Evolutionary conservation across 1,140 invertebrate genomes (phyloP), one percentile per base, ranked within the genome.

Genomic region (Caerostris extrusa): DNA sequence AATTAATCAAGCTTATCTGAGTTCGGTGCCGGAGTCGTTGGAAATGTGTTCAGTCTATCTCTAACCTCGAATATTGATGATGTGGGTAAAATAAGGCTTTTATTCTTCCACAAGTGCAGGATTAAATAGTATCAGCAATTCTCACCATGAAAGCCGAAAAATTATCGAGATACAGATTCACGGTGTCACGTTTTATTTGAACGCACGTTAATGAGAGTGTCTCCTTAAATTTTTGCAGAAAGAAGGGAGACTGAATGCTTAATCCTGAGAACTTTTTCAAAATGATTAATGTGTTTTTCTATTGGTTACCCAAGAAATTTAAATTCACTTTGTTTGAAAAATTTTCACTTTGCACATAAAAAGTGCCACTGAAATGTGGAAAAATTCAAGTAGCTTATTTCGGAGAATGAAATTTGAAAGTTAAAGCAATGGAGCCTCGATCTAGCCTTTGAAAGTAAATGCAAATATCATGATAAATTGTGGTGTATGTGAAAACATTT

Each of bases 1-100:
- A 90, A 90, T 90, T 90, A 90, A 90, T 90, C 88, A 90, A 57
- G 88, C 88, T 91, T 91, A 91, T 91, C 90, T 83, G 71, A 64
- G 77, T 61, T 90, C 69, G 53, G 10, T 50, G 55, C 64, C 17
- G 87, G 56, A 57, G 34, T 71, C 53, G 77, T 53, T 57, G 50
- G 53, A 67, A 58, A 14, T 77, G 61, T 77, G 64, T 12, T 61
- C 77, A 82, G 90, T 91, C 90, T 60, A 91, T 82, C 90, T 91
- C 71, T 53, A 58, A 91, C 55, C 71, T 55, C 90, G 90, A 91
- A 91, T 91, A 91, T 91, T 91, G 90, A 91, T 91, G 90, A 91
- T 82, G 90, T 57, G 71, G 71, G 57, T 83, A 64, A 81, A 90
- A 64, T 60, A 90, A 91, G 50, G 56, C 71, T 60, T 83, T 91